phyloP scores from a whole-genome alignment of 2,113 vertebrate genomes.

The Boulengeromyrus knoepffleri region DNA sequence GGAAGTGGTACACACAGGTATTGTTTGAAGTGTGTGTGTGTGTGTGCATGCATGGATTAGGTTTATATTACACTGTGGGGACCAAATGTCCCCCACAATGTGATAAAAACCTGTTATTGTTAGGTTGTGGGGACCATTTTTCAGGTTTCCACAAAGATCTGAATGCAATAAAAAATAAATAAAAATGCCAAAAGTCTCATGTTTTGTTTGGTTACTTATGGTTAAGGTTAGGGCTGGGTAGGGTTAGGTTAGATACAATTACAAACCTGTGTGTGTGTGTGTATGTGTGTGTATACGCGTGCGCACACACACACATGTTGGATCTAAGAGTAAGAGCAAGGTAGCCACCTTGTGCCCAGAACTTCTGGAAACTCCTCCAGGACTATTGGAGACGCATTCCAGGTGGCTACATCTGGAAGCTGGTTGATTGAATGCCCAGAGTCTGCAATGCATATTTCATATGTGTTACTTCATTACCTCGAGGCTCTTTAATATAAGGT shows the following conservation, averaged over 20 bases:
- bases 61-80: too few relatives aligned
- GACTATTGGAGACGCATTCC: not conserved
- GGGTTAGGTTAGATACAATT: too few relatives aligned
- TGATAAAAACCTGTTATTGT: too few relatives aligned
- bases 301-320: not conserved
- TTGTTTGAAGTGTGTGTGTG: not conserved
- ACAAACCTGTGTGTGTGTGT: not conserved
- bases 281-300: not conserved
- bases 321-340: not conserved
- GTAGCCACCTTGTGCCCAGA: not conserved
- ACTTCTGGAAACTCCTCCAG: not conserved
- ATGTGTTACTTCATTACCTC: not conserved
- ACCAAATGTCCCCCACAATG: too few relatives aligned
- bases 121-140: too few relatives aligned
- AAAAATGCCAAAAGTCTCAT: too few relatives aligned
- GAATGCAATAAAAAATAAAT: too few relatives aligned
- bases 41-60: too few relatives aligned
- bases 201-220: too few relatives aligned
- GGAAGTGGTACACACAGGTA: not conserved
- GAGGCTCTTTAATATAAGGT: not conserved
- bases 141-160: too few relatives aligned
- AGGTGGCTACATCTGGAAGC: not conserved
- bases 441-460: not conserved
- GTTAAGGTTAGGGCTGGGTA: too few relatives aligned
- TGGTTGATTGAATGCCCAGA: not conserved